A percentile compares a stretch with the other conserved stretches of the same genome.
Conservation (phyloP, 2,113 vertebrate genomes). For the Nothocercus julius region DNA sequence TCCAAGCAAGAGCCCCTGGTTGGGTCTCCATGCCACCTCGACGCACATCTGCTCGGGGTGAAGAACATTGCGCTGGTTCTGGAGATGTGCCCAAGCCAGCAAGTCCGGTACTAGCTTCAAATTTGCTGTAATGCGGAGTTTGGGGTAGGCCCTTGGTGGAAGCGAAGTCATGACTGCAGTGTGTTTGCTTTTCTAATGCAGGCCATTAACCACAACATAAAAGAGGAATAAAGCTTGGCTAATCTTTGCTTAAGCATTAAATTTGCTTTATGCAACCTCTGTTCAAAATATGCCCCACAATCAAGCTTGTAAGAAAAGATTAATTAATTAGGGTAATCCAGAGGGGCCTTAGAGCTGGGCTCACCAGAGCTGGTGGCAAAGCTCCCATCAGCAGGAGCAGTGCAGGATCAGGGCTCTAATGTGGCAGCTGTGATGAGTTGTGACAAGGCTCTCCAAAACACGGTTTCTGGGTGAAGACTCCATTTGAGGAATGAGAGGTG, state of each 20-base stretch:
- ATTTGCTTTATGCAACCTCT: constrained; percentile 36
- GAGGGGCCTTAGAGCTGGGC: background rate
- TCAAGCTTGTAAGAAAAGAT: background rate
- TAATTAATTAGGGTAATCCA: background rate
- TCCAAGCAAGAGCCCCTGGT: background rate
- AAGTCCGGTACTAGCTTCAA: background rate
- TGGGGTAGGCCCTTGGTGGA: background rate
- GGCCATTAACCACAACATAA: background rate
- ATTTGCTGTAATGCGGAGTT: background rate
- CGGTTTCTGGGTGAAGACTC: background rate
- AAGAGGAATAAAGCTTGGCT: constrained; percentile 30
- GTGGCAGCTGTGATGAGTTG: background rate
- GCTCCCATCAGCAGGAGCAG: background rate
- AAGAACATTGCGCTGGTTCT: background rate
- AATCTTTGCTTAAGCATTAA: constrained; percentile 40
- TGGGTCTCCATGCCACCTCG: background rate
- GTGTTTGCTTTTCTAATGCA: constrained; percentile 38
- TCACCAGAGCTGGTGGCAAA: background rate
- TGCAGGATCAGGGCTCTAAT: background rate
- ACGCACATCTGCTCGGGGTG: background rate
- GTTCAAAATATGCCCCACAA: constrained; percentile 22
- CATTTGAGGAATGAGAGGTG: background rate
- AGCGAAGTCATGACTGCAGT: background rate
- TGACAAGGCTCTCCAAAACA: background rate
- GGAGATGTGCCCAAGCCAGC: background rate